Base-by-base conservation (phyloP, 23 tunicate genomes). In the Ciona savignyi region DNA sequence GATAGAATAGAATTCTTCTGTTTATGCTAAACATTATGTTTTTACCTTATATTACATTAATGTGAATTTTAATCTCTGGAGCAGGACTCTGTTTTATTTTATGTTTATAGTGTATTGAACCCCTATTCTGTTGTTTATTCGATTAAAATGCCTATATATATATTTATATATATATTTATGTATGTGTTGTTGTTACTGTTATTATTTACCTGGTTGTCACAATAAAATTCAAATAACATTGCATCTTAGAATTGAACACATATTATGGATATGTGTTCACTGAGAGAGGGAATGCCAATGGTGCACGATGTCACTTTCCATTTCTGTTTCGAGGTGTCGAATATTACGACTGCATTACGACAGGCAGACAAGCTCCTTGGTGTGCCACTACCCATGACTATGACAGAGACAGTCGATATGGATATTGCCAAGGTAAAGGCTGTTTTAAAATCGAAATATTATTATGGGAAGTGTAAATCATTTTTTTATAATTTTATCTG, bases 341-440 rank as follows among this genome's bases (percentile, higher is more conserved):
- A 24, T 81, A 80, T 29, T 29, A 35, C 51, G 72, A 82, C 32
- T 86, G 94, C 33, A 69, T 81, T 21, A 70, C 73, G 6, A 35
- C 27, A 15, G 67, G 74, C 76, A 61, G 83, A 70, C 35, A 63
- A 22, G 1, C 32, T 1, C 51, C 35, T 2, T 86, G 94, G 94
- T 86, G 94, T 35, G 72, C 94, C 0, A 86, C 94, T 1, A 86
- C 94, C 3, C 24, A 75, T 51, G 81, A 80, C 66, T 86, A 86
- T 35, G 82, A 81, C 2, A 33, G 31, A 27, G 86, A 86, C 42
- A 34, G 32, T 51, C 35, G 78, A 63, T 86, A 28, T 30, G 94
- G 94, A 1, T 86, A 29, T 62, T 86, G 94, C 34, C 60, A 20
- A 9, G 71, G 66, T 74, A 49, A 29, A 35, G 33, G 2, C n/a